phyloP scores from a whole-genome alignment of 2,797 vertebrate species.

The Hyperoplus lanceolatus region DNA sequence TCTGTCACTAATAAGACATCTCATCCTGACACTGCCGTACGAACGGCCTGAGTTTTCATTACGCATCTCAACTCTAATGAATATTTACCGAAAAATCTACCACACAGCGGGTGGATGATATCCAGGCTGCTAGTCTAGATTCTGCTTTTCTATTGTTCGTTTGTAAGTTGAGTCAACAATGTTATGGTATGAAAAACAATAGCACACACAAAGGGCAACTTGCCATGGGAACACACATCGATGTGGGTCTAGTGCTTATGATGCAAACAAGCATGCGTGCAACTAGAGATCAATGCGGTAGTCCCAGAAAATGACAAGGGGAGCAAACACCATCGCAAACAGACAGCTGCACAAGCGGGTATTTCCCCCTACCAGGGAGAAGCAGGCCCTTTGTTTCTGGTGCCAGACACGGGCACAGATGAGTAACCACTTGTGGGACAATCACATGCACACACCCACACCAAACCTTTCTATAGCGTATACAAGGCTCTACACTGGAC shows the following conservation, averaged over 20 bases:
- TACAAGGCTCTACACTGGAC: background rate
- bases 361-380: constrained; percentile 37
- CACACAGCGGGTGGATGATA: constrained; percentile 35
- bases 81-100: constrained; percentile 47
- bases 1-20: constrained; percentile 43
- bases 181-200: constrained; percentile 56
- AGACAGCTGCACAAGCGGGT: constrained; percentile 53
- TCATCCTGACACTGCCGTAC: constrained; percentile 15
- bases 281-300: constrained; percentile 27
- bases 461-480: constrained; percentile 33
- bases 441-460: background rate
- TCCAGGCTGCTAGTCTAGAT: constrained; percentile 45
- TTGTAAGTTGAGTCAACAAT: constrained; percentile 59
- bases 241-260: constrained; percentile 55
- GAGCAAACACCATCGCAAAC: constrained; percentile 38
- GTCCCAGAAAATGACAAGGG: constrained; percentile 58
- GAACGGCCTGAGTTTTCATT: constrained; percentile 8
- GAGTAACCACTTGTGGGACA: constrained; percentile 40
- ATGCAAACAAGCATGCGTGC: constrained; percentile 63
- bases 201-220: constrained; percentile 66
- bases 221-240: constrained; percentile 67
- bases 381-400: constrained; percentile 39
- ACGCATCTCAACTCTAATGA: constrained; percentile 22
- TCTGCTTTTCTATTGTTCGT: constrained; percentile 32
- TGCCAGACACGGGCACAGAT: constrained; percentile 40